These are phyloP conservation scores for Ochotona princeps DNA, from an alignment of 2,113 vertebrate genomes.

Conservation along the genomic window DNA sequence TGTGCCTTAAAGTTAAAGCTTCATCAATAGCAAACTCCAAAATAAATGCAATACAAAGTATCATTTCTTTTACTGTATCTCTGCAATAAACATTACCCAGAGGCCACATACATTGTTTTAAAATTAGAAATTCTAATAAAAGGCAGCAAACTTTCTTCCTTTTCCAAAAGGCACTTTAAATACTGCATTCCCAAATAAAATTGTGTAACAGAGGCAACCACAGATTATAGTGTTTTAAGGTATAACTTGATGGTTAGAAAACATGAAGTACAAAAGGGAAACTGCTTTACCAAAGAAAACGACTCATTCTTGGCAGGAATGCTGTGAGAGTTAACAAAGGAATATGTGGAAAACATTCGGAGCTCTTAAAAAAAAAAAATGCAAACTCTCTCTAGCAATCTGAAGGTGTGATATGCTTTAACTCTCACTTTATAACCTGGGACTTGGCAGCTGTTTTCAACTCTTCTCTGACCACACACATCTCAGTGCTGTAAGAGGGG, in stretches of 20 bases:
- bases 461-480: constrained; percentile 2
- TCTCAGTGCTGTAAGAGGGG: neutral
- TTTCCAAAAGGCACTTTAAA: constrained; percentile 39
- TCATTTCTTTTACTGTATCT: constrained; percentile 28
- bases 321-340: constrained; percentile 59
- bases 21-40: neutral
- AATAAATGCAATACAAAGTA: constrained; percentile 37
- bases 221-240: neutral
- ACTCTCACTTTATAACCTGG: constrained; percentile 44
- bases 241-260: neutral
- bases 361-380: constrained; percentile 47
- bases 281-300: constrained; percentile 19
- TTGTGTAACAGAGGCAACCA: neutral
- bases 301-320: constrained; percentile 43
- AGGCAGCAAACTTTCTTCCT: neutral
- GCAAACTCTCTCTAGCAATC: constrained; percentile 29
- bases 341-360: constrained; percentile 27
- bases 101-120: neutral
- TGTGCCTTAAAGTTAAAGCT: constrained; percentile 14
- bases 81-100: neutral
- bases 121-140: constrained; percentile 47
- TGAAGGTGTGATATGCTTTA: constrained; percentile 55
- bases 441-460: constrained; percentile 4
- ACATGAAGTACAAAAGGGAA: constrained; percentile 15
- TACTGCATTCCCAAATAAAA: neutral